phyloP scores from a whole-genome alignment of 30 jellyfish, hydroid and myxozoan genomes.

The Aurelia sp. region DNA sequence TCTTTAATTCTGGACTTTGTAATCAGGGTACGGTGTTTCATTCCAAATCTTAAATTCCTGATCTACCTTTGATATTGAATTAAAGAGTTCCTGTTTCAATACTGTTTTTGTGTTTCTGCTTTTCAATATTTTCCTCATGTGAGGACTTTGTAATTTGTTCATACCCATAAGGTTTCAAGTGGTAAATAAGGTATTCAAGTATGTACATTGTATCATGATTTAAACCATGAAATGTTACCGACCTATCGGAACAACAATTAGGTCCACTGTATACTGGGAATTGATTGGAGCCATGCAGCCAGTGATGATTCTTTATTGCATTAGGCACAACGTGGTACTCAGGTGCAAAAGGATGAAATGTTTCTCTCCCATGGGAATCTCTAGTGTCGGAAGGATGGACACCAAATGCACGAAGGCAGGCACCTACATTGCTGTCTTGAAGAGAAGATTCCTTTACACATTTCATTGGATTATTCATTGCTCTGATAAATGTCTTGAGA shows the following conservation, averaged over 20 bases:
- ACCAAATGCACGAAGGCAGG: conserved; percentile 82
- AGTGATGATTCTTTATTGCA: conserved; percentile 65
- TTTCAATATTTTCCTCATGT: background rate
- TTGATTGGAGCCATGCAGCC: conserved; percentile 91
- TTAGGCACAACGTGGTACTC: conserved; percentile 87
- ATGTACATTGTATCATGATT: conserved; percentile 78
- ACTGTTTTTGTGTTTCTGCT: too few relatives aligned
- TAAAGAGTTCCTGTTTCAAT: too few relatives aligned
- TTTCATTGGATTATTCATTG: conserved; percentile 83
- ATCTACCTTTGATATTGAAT: too few relatives aligned
- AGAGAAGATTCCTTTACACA: conserved; percentile 64
- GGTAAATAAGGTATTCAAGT: conserved; percentile 85
- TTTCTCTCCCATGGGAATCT: conserved; percentile 88
- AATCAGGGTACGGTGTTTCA: too few relatives aligned
- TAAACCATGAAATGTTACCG: conserved; percentile 88
- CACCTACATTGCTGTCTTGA: conserved; percentile 95
- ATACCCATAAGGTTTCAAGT: conserved; percentile 90
- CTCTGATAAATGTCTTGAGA: conserved; percentile 64
- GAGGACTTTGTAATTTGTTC: conserved; percentile 12
- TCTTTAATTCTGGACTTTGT: too few relatives aligned
- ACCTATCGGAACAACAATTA: conserved; percentile 91
- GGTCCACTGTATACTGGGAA: conserved; percentile 90
- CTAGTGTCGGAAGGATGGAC: conserved; percentile 92
- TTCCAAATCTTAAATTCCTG: too few relatives aligned
- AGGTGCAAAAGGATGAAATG: conserved; percentile 94